Evolutionary conservation across 2,888 invertebrate genomes (phyloP).

Genomic region (Campoletis raptor): DNA sequence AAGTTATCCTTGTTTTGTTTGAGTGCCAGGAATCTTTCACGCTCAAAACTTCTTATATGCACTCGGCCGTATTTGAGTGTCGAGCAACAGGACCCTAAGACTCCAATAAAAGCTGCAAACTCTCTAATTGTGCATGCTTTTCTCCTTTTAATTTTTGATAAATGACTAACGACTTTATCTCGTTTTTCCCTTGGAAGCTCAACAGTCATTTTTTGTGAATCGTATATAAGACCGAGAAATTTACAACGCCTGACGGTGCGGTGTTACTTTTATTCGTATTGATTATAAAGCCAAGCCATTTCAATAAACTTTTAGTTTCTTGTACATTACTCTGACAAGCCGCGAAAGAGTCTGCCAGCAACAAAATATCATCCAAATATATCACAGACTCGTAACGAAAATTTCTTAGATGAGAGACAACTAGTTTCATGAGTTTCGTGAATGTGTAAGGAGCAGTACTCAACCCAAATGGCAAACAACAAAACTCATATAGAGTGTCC

Average conservation of each 20-base stretch:
- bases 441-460: constrained; percentile 72
- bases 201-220: constrained; percentile 40
- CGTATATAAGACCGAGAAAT: constrained; percentile 57
- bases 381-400: constrained; percentile 25
- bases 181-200: constrained; percentile 53
- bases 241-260: constrained; percentile 27
- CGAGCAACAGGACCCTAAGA: constrained; percentile 47
- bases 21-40: constrained; percentile 36
- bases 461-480: constrained; percentile 72
- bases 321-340: constrained; percentile 18
- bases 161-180: constrained; percentile 5
- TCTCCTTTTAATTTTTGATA: not conserved
- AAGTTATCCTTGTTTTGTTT: too few species aligned
- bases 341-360: constrained; percentile 16
- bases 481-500: constrained; percentile 69
- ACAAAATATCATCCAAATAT: constrained; percentile 51
- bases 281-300: constrained; percentile 31
- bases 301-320: constrained; percentile 13
- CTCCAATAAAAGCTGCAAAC: constrained; percentile 60
- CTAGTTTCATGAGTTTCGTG: constrained; percentile 70
- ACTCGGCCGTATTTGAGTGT: constrained; percentile 61
- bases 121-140: constrained; percentile 55
- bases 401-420: constrained; percentile 31
- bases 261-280: constrained; percentile 50
- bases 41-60: constrained; percentile 62